Evolutionary conservation across 2,113 vertebrate species (phyloP).

Genomic region (Nymphicus hollandicus): DNA sequence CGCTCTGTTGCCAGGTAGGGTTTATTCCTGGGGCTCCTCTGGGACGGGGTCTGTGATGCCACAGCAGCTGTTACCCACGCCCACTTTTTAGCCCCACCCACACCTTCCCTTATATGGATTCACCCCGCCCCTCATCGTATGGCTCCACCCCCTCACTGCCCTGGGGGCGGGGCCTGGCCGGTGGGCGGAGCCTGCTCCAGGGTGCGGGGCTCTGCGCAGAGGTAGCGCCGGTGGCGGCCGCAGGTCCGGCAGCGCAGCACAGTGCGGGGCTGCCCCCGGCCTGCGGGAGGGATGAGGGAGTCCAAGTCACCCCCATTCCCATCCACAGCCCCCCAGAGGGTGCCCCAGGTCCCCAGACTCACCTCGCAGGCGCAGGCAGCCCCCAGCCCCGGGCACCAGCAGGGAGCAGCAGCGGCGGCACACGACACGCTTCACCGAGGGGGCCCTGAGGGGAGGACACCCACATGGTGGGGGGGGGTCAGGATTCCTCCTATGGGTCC

Average conservation of each 20-base stretch:
- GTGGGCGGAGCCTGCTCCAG: not conserved
- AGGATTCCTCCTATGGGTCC: not conserved
- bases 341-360: too few relatives aligned
- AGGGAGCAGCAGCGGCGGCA: not conserved
- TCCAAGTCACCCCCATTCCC: too few relatives aligned
- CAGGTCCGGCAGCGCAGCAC: not conserved
- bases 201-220: not conserved
- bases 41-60: not conserved
- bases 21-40: accelerated
- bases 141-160: not conserved
- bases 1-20: too few relatives aligned
- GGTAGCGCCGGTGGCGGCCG: not conserved
- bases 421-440: not conserved
- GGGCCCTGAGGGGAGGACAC: not conserved
- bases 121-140: too few relatives aligned
- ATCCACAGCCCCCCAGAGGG: not conserved
- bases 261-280: not conserved
- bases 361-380: too few relatives aligned
- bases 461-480: too few relatives aligned
- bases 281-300: too few relatives aligned
- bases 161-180: not conserved
- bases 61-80: too few relatives aligned
- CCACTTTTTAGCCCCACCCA: not conserved
- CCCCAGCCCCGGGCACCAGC: not conserved
- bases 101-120: not conserved